Percentiles rank a stretch among this genome's conserved stretches.
Evolutionary conservation across 1,140 invertebrate genomes (phyloP).

Genomic region (Aphis craccivora): DNA sequence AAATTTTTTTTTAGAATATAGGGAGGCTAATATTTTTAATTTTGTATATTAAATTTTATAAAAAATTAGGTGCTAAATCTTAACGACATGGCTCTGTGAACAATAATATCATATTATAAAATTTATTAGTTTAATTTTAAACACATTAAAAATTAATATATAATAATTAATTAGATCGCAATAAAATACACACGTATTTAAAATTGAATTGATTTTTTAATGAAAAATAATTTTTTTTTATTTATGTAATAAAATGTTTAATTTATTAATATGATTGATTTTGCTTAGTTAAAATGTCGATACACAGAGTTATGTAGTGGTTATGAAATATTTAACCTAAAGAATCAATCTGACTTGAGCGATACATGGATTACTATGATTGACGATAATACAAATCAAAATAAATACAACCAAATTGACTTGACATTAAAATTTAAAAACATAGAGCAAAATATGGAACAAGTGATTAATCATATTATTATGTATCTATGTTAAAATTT

Average conservation of each 20-base stretch:
- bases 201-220: background rate
- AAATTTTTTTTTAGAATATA: no score
- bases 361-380: background rate
- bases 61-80: no score
- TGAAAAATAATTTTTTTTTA: background rate
- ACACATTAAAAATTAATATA: no score
- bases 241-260: background rate
- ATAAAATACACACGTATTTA: no score
- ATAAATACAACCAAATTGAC: background rate
- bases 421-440: background rate
- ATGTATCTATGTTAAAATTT: background rate
- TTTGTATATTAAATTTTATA: no score
- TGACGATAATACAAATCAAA: no score
- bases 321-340: background rate
- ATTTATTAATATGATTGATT: background rate
- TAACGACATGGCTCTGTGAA: no score
- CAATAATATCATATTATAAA: no score
- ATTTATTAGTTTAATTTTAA: no score
- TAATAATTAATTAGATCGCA: no score
- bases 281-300: background rate
- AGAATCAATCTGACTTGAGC: background rate
- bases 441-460: background rate
- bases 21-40: no score
- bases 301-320: background rate
- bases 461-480: background rate